phyloP scores from a whole-genome alignment of 2,888 invertebrate species.

The Nineta flava region DNA sequence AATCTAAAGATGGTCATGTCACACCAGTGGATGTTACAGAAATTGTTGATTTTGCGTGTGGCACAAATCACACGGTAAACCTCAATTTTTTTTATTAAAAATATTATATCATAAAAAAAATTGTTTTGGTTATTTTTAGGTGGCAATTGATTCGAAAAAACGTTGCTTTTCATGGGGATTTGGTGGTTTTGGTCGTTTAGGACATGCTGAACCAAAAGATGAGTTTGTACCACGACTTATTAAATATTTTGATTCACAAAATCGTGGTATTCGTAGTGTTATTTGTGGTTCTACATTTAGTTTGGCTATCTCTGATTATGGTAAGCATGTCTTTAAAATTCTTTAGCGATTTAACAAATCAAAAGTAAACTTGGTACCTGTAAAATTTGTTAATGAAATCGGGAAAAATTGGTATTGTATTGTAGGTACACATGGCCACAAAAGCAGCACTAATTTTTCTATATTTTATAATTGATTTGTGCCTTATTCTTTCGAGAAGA shows the following conservation, averaged over 20 bases:
- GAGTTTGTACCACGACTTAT: conserved; percentile 69
- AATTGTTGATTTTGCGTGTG: conserved; percentile 81
- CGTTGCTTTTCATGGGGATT: conserved; percentile 91
- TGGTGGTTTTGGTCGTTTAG: conserved; percentile 85
- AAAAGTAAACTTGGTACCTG: background rate
- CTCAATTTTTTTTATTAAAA: background rate
- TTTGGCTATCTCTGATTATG: conserved; percentile 65
- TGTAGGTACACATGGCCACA: too few relatives aligned
- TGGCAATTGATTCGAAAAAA: conserved; percentile 75
- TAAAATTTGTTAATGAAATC: too few relatives aligned
- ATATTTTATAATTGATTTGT: too few relatives aligned
- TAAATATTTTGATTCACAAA: conserved; percentile 75
- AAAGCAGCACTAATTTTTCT: too few relatives aligned
- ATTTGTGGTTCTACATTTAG: conserved; percentile 78
- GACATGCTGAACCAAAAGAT: conserved; percentile 85
- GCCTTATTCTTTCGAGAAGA: too few relatives aligned
- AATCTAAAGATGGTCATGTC: conserved; percentile 71
- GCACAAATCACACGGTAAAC: conserved; percentile 71
- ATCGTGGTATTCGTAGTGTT: conserved; percentile 65
- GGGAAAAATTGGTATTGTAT: too few relatives aligned
- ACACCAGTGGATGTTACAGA: conserved; percentile 70
- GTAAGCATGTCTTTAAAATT: conserved; percentile 24
- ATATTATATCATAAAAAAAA: background rate
- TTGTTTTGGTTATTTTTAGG: conserved; percentile 28
- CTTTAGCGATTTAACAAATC: background rate